phyloP scores from a whole-genome alignment of 2,797 vertebrate species.

The Aplochiton taeniatus region DNA sequence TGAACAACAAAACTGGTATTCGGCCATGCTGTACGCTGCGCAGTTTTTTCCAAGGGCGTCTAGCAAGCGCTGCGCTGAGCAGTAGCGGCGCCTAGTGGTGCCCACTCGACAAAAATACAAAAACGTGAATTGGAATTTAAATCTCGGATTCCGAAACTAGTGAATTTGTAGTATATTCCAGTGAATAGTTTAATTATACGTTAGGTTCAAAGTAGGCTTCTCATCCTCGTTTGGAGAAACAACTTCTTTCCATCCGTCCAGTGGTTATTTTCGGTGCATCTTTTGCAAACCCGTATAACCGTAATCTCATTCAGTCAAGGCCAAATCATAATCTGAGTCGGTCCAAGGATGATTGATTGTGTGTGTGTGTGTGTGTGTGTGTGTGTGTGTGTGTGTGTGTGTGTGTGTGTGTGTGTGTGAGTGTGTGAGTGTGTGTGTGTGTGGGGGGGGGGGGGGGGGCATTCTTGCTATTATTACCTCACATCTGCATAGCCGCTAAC shows the following conservation, averaged over 20 bases:
- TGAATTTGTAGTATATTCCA: too few relatives aligned
- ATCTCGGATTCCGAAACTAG: too few relatives aligned
- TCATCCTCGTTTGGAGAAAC: too few relatives aligned
- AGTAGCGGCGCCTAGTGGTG: too few relatives aligned
- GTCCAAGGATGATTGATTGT: not conserved
- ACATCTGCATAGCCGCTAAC: not conserved
- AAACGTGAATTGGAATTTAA: too few relatives aligned
- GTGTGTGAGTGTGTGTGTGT: conserved; percentile 6
- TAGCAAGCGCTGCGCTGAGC: too few relatives aligned
- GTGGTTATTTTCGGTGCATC: not conserved
- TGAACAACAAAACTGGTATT: not conserved
- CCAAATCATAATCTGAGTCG: not conserved
- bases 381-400: conserved; percentile 7
- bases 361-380: not conserved
- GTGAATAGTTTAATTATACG: too few relatives aligned
- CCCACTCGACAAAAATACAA: too few relatives aligned
- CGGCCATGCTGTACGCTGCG: too few relatives aligned
- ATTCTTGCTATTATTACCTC: not conserved
- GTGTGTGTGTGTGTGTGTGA: conserved; percentile 3
- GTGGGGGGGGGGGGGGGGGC: not conserved
- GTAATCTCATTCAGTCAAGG: conserved; percentile 10
- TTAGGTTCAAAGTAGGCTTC: too few relatives aligned
- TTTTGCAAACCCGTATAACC: conserved; percentile 2
- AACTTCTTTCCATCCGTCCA: not conserved
- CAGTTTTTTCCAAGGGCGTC: not conserved